Evolutionary conservation across 2,888 invertebrate species (phyloP).

Genomic region (Hyles lineata): DNA sequence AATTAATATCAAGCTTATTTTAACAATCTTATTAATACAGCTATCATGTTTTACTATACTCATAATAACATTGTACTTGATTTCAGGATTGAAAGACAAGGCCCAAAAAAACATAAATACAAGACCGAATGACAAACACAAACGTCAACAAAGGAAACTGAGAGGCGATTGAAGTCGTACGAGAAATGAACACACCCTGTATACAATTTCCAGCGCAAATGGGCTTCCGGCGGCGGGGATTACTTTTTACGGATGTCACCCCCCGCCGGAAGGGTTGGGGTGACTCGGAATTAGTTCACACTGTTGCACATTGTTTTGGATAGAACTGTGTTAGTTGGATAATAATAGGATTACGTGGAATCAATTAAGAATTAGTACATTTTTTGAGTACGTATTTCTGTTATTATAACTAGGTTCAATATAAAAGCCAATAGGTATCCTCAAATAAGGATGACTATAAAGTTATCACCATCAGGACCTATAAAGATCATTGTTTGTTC

Average conservation of each 20-base stretch:
- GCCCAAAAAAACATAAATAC: not conserved
- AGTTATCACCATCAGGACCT: too few relatives aligned
- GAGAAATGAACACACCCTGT: slow-evolving; percentile 41
- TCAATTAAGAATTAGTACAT: not conserved
- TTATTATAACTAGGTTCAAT: too few relatives aligned
- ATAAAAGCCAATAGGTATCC: too few relatives aligned
- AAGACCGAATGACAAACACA: not conserved
- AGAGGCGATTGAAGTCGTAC: slow-evolving; percentile 7
- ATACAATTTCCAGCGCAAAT: slow-evolving; percentile 45
- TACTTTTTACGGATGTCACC: slow-evolving; percentile 33
- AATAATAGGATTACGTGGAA: not conserved
- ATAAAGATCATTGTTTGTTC: too few relatives aligned
- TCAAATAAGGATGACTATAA: too few relatives aligned
- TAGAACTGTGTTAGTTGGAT: not conserved
- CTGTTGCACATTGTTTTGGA: not conserved
- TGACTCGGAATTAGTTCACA: not conserved
- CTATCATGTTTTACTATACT: too few relatives aligned
- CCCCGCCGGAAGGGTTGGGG: not conserved
- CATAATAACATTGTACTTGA: too few relatives aligned
- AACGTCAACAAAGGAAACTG: slow-evolving; percentile 28
- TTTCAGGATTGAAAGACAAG: not conserved
- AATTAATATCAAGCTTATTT: too few relatives aligned
- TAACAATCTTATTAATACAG: too few relatives aligned
- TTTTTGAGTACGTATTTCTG: not conserved
- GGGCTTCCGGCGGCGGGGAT: slow-evolving; percentile 39